Evolutionary conservation across 2,113 vertebrate genomes (phyloP).

Genomic region (Tetrao urogallus): DNA sequence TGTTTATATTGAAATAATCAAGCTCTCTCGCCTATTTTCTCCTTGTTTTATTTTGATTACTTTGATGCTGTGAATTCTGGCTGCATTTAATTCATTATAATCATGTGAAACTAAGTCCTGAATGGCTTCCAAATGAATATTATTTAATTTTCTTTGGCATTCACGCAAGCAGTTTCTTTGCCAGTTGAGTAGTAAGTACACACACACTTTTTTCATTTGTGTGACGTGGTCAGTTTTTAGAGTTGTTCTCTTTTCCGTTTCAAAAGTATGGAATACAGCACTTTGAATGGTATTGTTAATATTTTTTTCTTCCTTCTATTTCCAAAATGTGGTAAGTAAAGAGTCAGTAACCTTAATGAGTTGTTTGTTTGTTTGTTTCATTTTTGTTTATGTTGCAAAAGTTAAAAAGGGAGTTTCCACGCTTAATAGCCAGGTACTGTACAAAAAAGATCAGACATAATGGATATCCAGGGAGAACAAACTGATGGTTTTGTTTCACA

Average conservation of each 20-base stretch:
- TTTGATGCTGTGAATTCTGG: slow-evolving; percentile 31
- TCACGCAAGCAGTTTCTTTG: slow-evolving; percentile 13
- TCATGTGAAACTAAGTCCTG: slow-evolving; percentile 30
- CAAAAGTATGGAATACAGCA: background rate
- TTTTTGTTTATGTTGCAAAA: background rate
- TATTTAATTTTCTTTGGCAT: slow-evolving; percentile 53
- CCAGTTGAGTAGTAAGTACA: slow-evolving; percentile 35
- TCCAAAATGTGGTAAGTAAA: background rate
- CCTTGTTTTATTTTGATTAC: slow-evolving; percentile 35
- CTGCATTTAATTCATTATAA: slow-evolving; percentile 53
- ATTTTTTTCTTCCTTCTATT: background rate
- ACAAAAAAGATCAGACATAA: background rate
- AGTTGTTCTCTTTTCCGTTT: background rate
- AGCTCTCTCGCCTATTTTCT: background rate
- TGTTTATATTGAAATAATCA: slow-evolving; percentile 46
- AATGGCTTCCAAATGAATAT: slow-evolving; percentile 47
- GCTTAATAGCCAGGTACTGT: background rate
- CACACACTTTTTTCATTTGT: background rate
- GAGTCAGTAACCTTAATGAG: background rate
- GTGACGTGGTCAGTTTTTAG: slow-evolving; percentile 5
- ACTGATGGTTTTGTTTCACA: background rate
- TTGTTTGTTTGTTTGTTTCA: background rate
- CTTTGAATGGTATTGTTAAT: background rate
- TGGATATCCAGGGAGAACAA: background rate
- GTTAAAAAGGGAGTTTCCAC: background rate